These are phyloP conservation scores for Orthosia incerta DNA, from an alignment of 2,888 invertebrate species.

Conservation along the genomic window DNA sequence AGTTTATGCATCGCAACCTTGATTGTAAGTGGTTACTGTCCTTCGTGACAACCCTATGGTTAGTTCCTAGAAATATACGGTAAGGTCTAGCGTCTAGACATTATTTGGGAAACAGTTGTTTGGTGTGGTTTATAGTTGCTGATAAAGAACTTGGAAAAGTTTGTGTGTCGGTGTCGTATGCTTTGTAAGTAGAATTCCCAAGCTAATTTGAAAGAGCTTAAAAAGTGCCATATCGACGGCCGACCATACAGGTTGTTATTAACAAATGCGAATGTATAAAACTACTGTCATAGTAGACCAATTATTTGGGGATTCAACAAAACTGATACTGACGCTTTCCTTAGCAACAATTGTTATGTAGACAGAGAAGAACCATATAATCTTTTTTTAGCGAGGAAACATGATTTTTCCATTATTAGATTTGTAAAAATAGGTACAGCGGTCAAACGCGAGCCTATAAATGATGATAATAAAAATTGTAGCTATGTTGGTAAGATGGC, in stretches of 20 bases:
- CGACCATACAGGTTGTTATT: too few species aligned
- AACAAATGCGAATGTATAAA: neutral
- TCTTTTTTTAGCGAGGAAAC: neutral
- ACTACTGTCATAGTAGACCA: neutral
- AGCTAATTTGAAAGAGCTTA: neutral
- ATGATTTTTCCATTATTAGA: too few species aligned
- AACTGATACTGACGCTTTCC: neutral
- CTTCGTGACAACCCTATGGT: conserved; percentile 44
- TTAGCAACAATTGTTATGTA: neutral
- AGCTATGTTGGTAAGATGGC: too few species aligned
- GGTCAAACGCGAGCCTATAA: too few species aligned
- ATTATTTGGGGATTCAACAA: neutral
- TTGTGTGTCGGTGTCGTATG: too few species aligned
- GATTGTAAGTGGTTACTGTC: conserved; percentile 36
- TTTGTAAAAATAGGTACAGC: too few species aligned
- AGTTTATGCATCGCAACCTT: conserved; percentile 47
- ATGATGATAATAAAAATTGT: too few species aligned
- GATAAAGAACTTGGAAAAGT: neutral
- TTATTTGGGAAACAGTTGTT: conserved; percentile 14
- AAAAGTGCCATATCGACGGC: neutral
- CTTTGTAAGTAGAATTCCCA: neutral
- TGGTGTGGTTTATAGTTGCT: conserved; percentile 12
- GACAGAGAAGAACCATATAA: neutral
- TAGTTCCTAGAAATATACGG: conserved; percentile 26
- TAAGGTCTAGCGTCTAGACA: conserved; percentile 28